Base-by-base conservation (phyloP, 2,888 invertebrate species). In the Theodoxus fluviatilis region DNA sequence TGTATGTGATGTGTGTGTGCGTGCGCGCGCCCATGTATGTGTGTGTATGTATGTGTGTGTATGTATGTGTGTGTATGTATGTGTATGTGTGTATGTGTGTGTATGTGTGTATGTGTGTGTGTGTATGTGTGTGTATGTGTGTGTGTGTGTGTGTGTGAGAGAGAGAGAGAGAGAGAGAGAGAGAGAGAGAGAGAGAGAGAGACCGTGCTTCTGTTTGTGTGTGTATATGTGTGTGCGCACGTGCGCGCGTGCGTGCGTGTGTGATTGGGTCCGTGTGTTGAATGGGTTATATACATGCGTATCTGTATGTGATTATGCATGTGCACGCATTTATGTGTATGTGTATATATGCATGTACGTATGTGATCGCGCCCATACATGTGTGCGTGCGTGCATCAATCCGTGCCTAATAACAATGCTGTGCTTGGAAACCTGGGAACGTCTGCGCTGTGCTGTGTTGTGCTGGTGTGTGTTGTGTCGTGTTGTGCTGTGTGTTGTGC, bases 211-310 rank as follows among this genome's bases (percentile, higher is more conserved):
- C 6, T 55, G 55, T 7, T 28, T 57, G 57, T 57, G 25, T 57
- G 57, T 57, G 1, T 57, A 33, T 57, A 31, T 25, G 52, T 67
- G 40, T 52, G 67, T 67, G 40, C 28, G 67, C 43, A 25, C 52
- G 40, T 55, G 55, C 31, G 55, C 31, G 55, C 31, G 55, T 55
- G 25, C 31, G 55, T 55, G 55, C 31, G 25, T 55, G 55, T 22
- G 55, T 55, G 15, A 28, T 12, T 55, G 25, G 25, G 55, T 55
- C 28, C 31, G 55, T 55, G 55, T 7, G 55, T 55, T 25, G n/a
- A n/a, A n/a, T n/a, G n/a, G n/a, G n/a, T n/a, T n/a, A n/a, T n/a
- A n/a, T n/a, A n/a, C n/a, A n/a, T n/a, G n/a, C n/a, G n/a, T n/a
- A n/a, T n/a, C n/a, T n/a, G n/a, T n/a, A n/a, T n/a, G n/a, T n/a